A percentile compares a stretch with the other conserved stretches of the same genome.
Conservation (phyloP, 1,140 invertebrate genomes). For the Antheraea mylitta region DNA sequence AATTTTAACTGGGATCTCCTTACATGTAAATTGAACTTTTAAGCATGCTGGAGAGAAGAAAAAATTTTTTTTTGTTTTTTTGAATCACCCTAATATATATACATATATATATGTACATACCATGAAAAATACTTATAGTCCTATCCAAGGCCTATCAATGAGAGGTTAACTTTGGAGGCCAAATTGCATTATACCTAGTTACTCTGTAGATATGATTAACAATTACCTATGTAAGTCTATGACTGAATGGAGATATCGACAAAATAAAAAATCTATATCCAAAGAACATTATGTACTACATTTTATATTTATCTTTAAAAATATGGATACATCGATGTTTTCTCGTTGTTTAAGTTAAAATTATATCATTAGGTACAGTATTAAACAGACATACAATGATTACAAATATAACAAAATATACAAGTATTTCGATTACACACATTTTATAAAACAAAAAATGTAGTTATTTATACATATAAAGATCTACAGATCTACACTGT, state of each 20-base stretch:
- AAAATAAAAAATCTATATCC: not conserved
- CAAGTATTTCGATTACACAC: not conserved
- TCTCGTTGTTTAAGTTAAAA: conserved; percentile 3
- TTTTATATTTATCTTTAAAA: conserved; percentile 17
- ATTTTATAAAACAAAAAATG: not conserved
- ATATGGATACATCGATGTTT: conserved; percentile 41
- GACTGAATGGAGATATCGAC: not conserved
- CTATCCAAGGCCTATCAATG: too few relatives aligned
- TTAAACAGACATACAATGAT: not conserved
- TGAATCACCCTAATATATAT: too few relatives aligned
- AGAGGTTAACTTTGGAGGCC: too few relatives aligned
- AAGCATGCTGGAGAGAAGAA: too few relatives aligned
- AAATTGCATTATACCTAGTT: too few relatives aligned
- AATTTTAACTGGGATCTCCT: too few relatives aligned
- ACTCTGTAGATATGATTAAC: too few relatives aligned
- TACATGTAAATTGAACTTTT: too few relatives aligned
- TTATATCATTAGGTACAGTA: not conserved
- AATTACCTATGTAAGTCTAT: too few relatives aligned
- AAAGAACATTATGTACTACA: conserved; percentile 19
- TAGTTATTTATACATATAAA: not conserved
- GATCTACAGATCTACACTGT: not conserved
- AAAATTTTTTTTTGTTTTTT: too few relatives aligned
- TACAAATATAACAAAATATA: conserved; percentile 3
- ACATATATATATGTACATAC: too few relatives aligned
- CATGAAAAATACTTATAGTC: too few relatives aligned